phyloP scores from a whole-genome alignment of 2,113 vertebrate species.

The Cettia cetti region DNA sequence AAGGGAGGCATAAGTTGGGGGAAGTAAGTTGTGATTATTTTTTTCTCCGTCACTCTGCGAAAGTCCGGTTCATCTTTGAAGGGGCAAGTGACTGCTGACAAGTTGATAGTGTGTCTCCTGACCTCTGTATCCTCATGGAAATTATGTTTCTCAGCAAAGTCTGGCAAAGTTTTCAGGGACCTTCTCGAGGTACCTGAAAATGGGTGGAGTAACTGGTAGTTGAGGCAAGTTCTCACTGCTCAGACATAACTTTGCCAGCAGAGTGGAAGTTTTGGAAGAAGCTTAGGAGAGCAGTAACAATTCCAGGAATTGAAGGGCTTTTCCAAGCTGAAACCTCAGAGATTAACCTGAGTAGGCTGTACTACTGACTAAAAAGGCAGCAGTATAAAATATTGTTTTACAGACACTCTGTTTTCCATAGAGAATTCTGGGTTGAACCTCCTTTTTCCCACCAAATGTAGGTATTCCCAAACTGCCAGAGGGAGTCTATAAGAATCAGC shows the following conservation, averaged over 20 bases:
- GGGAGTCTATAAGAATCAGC: rapidly evolving
- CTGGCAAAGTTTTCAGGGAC: background rate
- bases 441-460: background rate
- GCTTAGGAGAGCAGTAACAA: background rate
- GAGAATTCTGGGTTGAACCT: background rate
- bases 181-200: rapidly evolving
- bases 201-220: too few species aligned
- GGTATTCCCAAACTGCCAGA: background rate
- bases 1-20: background rate
- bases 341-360: background rate
- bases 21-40: background rate
- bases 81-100: rapidly evolving
- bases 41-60: background rate
- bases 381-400: background rate
- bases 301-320: background rate
- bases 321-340: background rate
- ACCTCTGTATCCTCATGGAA: background rate
- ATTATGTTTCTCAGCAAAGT: background rate
- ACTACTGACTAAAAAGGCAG: background rate
- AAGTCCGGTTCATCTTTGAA: background rate
- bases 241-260: background rate
- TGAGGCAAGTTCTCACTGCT: background rate
- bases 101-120: background rate
- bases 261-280: rapidly evolving
- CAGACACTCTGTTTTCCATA: background rate